phyloP scores from a whole-genome alignment of 2,797 vertebrate species.

The Chelmon rostratus region DNA sequence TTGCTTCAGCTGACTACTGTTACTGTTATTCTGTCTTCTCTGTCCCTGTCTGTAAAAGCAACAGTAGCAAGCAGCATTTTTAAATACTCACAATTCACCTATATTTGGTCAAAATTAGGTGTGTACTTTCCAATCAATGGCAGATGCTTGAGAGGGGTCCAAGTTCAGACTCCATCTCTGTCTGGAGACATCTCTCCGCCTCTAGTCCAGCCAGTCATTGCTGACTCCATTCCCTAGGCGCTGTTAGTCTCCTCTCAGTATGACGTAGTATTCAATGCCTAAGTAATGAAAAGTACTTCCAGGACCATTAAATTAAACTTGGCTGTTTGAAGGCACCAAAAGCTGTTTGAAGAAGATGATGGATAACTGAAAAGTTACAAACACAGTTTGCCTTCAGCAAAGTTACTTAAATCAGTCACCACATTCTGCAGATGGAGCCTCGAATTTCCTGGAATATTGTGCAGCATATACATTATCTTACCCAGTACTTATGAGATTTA shows the following conservation, averaged over 20 bases:
- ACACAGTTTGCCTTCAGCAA: conserved; percentile 29
- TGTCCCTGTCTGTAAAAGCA: neutral
- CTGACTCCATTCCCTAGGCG: conserved; percentile 46
- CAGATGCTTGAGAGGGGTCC: conserved; percentile 43
- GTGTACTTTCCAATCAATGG: conserved; percentile 39
- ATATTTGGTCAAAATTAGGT: conserved; percentile 24
- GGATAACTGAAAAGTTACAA: conserved; percentile 35
- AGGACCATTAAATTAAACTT: conserved; percentile 43
- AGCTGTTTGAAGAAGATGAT: conserved; percentile 21
- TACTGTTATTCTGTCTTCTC: neutral
- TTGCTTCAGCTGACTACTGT: no score
- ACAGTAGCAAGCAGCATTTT: neutral
- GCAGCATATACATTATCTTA: neutral
- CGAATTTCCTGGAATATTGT: neutral
- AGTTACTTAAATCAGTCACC: conserved; percentile 16
- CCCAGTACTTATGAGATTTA: neutral
- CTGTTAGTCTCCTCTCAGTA: conserved; percentile 47
- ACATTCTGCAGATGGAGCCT: conserved; percentile 3
- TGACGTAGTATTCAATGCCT: conserved; percentile 42
- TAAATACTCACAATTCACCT: conserved; percentile 15
- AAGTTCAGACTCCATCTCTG: conserved; percentile 63
- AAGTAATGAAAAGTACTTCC: conserved; percentile 50
- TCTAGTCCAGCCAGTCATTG: conserved; percentile 48
- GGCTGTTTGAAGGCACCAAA: conserved; percentile 38
- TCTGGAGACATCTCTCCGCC: conserved; percentile 53